Conservation (phyloP, 2,113 vertebrate species). For the Thalassarche chlororhynchos region DNA sequence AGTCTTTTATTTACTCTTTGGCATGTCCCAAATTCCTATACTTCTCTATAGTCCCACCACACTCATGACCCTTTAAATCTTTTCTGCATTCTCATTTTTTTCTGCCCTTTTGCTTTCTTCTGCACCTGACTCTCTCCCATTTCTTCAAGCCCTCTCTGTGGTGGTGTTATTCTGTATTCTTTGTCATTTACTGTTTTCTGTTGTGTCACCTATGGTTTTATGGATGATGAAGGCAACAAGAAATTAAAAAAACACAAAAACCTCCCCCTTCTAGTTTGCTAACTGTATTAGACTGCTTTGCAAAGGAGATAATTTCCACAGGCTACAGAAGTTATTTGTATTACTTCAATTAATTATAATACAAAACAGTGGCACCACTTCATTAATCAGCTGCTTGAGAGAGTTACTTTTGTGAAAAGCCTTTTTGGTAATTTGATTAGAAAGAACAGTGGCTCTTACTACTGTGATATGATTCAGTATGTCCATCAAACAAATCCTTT, state of each 20-base stretch:
- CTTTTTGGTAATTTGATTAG: slow-evolving; percentile 81
- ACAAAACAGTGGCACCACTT: slow-evolving; percentile 82
- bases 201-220: neutral
- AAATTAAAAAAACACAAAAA: neutral
- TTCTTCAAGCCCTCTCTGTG: neutral
- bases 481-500: slow-evolving; percentile 78
- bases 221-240: neutral
- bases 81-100: neutral
- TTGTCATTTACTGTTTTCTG: neutral
- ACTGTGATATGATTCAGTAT: slow-evolving; percentile 70
- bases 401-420: slow-evolving; percentile 80
- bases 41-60: neutral
- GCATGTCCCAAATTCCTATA: neutral
- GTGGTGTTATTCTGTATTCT: neutral
- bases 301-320: slow-evolving; percentile 75
- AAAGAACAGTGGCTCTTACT: slow-evolving; percentile 68
- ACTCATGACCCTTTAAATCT: neutral
- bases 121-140: neutral
- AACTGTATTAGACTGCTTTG: slow-evolving; percentile 69
- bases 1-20: neutral
- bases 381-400: slow-evolving; percentile 81
- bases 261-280: neutral
- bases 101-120: neutral
- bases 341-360: slow-evolving; percentile 84
- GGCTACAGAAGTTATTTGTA: slow-evolving; percentile 81